These are phyloP conservation scores for Scomber scombrus DNA, from an alignment of 2,113 vertebrate species.

Conservation along the genomic window DNA sequence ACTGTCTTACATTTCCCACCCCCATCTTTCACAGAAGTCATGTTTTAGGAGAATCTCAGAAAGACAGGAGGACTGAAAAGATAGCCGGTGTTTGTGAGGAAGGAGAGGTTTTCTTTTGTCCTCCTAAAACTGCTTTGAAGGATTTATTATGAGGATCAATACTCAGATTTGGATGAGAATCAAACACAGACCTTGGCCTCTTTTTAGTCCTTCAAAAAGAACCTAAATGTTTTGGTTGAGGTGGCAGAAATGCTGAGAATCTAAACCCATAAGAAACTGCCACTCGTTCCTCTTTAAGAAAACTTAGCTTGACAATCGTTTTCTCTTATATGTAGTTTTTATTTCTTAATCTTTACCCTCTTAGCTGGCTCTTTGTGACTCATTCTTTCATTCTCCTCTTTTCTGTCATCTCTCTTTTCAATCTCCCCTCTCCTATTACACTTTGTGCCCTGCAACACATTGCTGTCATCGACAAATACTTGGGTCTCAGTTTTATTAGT, in stretches of 20 bases:
- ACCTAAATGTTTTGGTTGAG: constrained; percentile 50
- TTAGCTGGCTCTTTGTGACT: constrained; percentile 36
- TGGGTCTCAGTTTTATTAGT: constrained; percentile 64
- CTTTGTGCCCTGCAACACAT: constrained; percentile 51
- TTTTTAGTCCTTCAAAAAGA: constrained; percentile 54
- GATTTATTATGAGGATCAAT: constrained; percentile 73
- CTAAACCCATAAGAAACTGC: constrained; percentile 32
- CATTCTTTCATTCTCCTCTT: not conserved
- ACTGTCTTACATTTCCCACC: constrained; percentile 50
- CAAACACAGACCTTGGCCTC: constrained; percentile 70
- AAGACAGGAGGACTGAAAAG: not conserved
- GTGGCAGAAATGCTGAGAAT: constrained; percentile 32
- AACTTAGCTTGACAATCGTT: constrained; percentile 42
- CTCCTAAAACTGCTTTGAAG: constrained; percentile 62
- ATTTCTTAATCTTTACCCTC: constrained; percentile 39
- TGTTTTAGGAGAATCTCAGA: constrained; percentile 46
- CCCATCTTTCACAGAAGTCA: constrained; percentile 37
- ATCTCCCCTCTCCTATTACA: constrained; percentile 20
- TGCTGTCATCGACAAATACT: constrained; percentile 58
- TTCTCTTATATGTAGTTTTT: constrained; percentile 22
- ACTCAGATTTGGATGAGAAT: constrained; percentile 65
- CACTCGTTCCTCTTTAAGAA: constrained; percentile 29
- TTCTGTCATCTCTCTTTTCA: constrained; percentile 2
- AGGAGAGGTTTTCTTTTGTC: constrained; percentile 43
- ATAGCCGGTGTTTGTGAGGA: constrained; percentile 58